These are phyloP conservation scores for Coluber constrictor DNA, from an alignment of 2,797 vertebrate genomes.

Conservation along the genomic window DNA sequence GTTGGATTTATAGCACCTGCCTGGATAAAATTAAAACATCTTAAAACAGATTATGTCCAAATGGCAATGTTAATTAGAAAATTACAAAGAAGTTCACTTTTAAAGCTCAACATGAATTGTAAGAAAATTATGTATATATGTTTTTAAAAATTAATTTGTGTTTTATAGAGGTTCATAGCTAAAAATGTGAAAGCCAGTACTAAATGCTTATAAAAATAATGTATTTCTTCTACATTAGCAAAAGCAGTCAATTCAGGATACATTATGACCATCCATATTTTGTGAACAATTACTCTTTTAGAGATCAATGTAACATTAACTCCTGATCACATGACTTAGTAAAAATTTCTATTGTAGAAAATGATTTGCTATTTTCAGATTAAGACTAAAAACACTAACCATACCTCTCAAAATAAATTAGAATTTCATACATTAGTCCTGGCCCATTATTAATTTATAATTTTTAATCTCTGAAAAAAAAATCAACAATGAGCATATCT, in stretches of 20 bases:
- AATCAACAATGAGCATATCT: not conserved
- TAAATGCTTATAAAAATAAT: not conserved
- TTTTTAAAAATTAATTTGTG: not conserved
- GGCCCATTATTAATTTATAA: not conserved
- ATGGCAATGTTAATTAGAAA: not conserved
- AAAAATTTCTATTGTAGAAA: not conserved
- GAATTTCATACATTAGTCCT: not conserved
- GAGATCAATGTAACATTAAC: not conserved
- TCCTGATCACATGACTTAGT: not conserved
- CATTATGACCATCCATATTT: not conserved
- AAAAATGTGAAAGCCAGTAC: not conserved
- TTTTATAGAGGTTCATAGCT: not conserved
- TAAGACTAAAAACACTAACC: not conserved
- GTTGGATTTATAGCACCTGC: constrained; percentile 76
- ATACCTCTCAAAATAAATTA: not conserved
- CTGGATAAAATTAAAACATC: constrained; percentile 58
- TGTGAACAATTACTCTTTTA: not conserved
- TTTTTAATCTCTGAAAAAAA: not conserved
- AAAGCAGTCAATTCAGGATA: not conserved
- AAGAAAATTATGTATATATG: constrained; percentile 32
- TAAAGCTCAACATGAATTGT: not conserved
- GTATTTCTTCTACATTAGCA: not conserved
- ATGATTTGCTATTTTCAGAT: not conserved
- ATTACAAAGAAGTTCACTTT: not conserved
- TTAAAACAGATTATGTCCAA: constrained; percentile 36